Base-by-base conservation (phyloP, 2,797 vertebrate species). In the Brotula barbata region DNA sequence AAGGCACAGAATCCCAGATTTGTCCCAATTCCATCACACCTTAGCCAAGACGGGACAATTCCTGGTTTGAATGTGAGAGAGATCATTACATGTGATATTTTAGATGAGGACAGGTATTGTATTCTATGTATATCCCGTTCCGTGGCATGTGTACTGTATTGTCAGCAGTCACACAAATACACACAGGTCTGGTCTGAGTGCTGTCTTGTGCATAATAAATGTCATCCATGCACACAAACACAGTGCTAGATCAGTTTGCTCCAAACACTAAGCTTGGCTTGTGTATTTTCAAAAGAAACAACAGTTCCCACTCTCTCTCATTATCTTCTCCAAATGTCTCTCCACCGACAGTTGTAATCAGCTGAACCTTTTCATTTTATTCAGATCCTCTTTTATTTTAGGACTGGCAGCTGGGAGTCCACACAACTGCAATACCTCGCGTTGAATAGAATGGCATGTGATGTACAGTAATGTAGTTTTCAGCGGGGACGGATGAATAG, bases 401-500 rank as follows among this genome's bases (percentile, higher is more conserved):
- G 34, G 37, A 14, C 20, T 13, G 43, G 39, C 43, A 49, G 45
- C 19, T 71, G 46, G 62, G 45, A 34, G 59, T 47, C 40, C 50
- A 57, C 19, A 12, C 57, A 54, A 13, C 42, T 45, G 43, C 41
- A 52, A 45, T 13, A 41, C 43, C 33, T 55, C n/a, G n/a, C n/a
- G n/a, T n/a, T n/a, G n/a, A n/a, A n/a, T n/a, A 75, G 41, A 75
- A 80, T 76, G 77, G 58, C 63, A 59, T 8, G n/a, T n/a, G n/a
- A n/a, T n/a, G 12, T 12, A 34, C 19, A 0, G 15, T 43, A 40
- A 39, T 51, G 39, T 44, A 17, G 46, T 54, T 16, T 53, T 8
- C 12, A 6, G 47, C 31, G 16, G 25, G 6, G 22, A 23, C 41
- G 33, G 21, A 1, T 14, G 11, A 39, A 25, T 37, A 33, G 31